A percentile compares a stretch with the other conserved stretches of the same genome.
These are phyloP conservation scores for Drosophila repletoides DNA, from an alignment of 1,140 invertebrate genomes.

Conservation along the genomic window DNA sequence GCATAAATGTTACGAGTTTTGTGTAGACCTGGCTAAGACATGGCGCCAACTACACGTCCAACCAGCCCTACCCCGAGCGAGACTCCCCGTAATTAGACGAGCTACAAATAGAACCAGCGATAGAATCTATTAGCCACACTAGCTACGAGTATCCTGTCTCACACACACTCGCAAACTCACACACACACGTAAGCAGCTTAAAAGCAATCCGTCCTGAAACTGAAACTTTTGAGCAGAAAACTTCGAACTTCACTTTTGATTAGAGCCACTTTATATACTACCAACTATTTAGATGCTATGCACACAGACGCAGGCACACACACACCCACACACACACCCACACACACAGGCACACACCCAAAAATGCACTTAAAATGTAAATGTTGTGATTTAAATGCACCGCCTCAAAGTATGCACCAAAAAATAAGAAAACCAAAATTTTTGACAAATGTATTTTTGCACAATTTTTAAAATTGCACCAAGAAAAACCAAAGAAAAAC, in stretches of 20 bases:
- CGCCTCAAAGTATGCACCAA: conserved; percentile 77
- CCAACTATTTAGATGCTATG: conserved; percentile 20
- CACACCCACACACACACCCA: not conserved
- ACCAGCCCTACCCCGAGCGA: not conserved
- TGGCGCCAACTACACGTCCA: conserved; percentile 10
- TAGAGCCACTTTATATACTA: conserved; percentile 25
- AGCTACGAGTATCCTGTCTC: conserved; percentile 38
- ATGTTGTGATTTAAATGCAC: conserved; percentile 78
- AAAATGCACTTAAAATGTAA: conserved; percentile 77
- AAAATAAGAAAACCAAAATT: conserved; percentile 38
- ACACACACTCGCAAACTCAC: conserved; percentile 17
- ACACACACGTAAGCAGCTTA: conserved; percentile 64
- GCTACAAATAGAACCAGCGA: not conserved
- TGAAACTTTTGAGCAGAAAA: conserved; percentile 71
- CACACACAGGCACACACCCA: conserved; percentile 16
- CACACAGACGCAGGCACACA: conserved; percentile 4
- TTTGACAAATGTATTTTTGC: conserved; percentile 78
- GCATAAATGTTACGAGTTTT: conserved; percentile 29
- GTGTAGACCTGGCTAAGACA: conserved; percentile 3
- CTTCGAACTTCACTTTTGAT: conserved; percentile 26
- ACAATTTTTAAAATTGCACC: conserved; percentile 72
- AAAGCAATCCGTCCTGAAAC: conserved; percentile 77
- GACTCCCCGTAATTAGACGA: not conserved
- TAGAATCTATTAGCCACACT: conserved; percentile 23
- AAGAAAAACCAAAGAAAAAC: conserved; percentile 17